These are phyloP conservation scores for Spisula subtruncata DNA, from an alignment of 2,888 invertebrate genomes.

Conservation along the genomic window DNA sequence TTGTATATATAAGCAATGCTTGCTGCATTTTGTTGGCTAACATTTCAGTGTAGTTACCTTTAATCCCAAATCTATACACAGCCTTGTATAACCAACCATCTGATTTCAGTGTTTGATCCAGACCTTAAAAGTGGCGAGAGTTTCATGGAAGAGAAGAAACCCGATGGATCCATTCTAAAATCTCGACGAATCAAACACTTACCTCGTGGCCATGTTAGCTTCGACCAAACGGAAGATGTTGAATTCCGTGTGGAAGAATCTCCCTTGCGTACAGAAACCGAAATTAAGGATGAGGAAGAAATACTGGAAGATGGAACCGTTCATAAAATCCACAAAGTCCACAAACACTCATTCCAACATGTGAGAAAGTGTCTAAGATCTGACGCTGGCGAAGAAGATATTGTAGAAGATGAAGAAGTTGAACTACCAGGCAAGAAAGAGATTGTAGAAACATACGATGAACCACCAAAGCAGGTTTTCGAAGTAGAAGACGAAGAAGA, in stretches of 20 bases:
- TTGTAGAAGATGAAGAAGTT: conserved; percentile 76
- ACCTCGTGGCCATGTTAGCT: conserved; percentile 74
- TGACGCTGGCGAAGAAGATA: conserved; percentile 77
- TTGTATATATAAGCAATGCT: conserved; percentile 37
- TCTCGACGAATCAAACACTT: conserved; percentile 74
- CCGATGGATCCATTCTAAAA: conserved; percentile 83
- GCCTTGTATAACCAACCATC: conserved; percentile 58
- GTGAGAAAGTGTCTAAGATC: conserved; percentile 74
- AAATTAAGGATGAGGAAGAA: conserved; percentile 81
- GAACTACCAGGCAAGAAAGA: conserved; percentile 68
- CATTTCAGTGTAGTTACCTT: conserved; percentile 31
- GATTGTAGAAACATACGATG: conserved; percentile 77
- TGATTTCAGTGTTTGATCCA: conserved; percentile 83
- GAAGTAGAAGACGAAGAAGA: conserved; percentile 81
- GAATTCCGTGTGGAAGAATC: conserved; percentile 76
- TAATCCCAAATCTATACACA: conserved; percentile 32
- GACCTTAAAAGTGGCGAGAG: conserved; percentile 70
- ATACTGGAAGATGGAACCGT: conserved; percentile 83
- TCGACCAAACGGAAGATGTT: conserved; percentile 77
- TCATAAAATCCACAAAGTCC: conserved; percentile 76
- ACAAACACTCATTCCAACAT: conserved; percentile 78
- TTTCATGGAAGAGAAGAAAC: conserved; percentile 76
- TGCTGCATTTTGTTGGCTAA: conserved; percentile 51
- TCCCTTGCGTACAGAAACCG: conserved; percentile 74
- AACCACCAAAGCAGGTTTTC: conserved; percentile 74